These are phyloP conservation scores for Caenorhabditis sp. DNA, from an alignment of 2,888 invertebrate species.

Conservation along the genomic window DNA sequence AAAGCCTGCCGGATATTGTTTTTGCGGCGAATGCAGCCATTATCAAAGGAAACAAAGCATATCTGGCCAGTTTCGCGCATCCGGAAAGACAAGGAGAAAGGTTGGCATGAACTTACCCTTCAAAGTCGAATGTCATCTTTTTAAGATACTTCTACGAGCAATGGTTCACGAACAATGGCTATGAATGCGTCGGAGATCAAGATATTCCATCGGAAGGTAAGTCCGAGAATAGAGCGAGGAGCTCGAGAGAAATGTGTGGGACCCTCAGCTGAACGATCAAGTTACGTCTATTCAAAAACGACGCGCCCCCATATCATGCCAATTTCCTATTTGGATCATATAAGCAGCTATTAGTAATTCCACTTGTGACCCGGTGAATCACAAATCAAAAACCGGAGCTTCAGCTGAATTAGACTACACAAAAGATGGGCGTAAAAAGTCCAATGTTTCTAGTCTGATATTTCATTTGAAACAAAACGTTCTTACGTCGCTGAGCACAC, in stretches of 20 bases:
- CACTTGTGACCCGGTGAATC: constrained; percentile 42
- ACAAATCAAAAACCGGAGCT: constrained; percentile 40
- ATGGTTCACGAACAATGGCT: constrained; percentile 72
- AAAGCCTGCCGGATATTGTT: constrained; percentile 77
- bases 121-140: constrained; percentile 36
- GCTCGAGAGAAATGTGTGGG: constrained; percentile 10
- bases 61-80: constrained; percentile 76
- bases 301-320: constrained; percentile 47
- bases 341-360: constrained; percentile 42
- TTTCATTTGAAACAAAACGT: too few species aligned
- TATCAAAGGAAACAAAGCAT: constrained; percentile 74
- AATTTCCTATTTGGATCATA: constrained; percentile 56
- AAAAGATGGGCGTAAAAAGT: constrained; percentile 30
- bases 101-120: constrained; percentile 27
- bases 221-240: constrained; percentile 19
- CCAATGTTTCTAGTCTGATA: constrained; percentile 3
- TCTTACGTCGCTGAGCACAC: too few species aligned
- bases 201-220: constrained; percentile 77
- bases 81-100: constrained; percentile 76
- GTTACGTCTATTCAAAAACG: constrained; percentile 51
- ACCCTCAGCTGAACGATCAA: constrained; percentile 44
- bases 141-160: constrained; percentile 63
- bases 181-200: constrained; percentile 68
- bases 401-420: background rate
- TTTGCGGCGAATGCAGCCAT: constrained; percentile 78